These are phyloP conservation scores for Dryococelus australis DNA, from an alignment of 2,888 invertebrate genomes.

Conservation along the genomic window DNA sequence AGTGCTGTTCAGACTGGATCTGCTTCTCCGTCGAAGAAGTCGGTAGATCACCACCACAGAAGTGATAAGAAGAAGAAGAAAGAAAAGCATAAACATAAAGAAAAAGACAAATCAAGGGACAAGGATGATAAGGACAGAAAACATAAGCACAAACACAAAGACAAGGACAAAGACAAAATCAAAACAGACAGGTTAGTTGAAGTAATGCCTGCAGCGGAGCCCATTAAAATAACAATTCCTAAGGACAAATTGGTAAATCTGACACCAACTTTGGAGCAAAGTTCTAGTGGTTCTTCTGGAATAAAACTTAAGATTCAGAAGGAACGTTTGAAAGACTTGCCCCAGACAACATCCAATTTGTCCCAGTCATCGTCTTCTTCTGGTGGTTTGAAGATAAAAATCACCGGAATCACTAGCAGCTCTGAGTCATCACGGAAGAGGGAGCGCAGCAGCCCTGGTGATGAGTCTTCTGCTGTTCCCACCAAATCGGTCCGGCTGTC, in stretches of 20 bases:
- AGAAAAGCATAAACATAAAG: conserved; percentile 45
- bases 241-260: conserved; percentile 64
- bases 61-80: conserved; percentile 47
- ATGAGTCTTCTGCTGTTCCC: conserved; percentile 49
- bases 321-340: conserved; percentile 69
- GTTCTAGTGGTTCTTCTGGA: conserved; percentile 57
- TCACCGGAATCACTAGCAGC: conserved; percentile 53
- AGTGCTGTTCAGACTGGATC: background rate
- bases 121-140: conserved; percentile 67
- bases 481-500: conserved; percentile 29
- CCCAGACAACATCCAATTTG: conserved; percentile 58
- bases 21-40: conserved; percentile 18
- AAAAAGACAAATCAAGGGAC: conserved; percentile 59
- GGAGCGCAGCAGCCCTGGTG: conserved; percentile 51
- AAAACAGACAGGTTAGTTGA: conserved; percentile 52
- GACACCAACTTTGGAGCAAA: conserved; percentile 50
- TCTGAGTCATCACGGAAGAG: conserved; percentile 43
- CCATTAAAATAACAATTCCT: conserved; percentile 67
- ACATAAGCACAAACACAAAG: conserved; percentile 58
- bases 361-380: conserved; percentile 44
- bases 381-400: conserved; percentile 67
- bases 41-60: conserved; percentile 55
- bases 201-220: conserved; percentile 50
- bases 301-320: conserved; percentile 85
- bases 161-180: conserved; percentile 58